Evolutionary conservation across 2,113 vertebrate genomes (phyloP).

Genomic region (Albula goreensis): DNA sequence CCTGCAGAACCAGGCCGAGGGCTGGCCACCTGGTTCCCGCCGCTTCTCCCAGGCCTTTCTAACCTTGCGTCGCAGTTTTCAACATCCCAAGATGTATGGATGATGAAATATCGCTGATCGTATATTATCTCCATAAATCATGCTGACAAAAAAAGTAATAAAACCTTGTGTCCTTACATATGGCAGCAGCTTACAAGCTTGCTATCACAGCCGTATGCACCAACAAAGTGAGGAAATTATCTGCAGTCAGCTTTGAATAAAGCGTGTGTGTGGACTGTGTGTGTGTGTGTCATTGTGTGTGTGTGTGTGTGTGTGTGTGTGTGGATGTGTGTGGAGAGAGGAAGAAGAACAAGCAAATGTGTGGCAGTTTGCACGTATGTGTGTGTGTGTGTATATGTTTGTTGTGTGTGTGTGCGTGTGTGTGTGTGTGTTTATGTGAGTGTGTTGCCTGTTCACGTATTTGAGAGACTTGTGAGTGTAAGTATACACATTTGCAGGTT

Average conservation of each 20-base stretch:
- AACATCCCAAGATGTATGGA: constrained; percentile 55
- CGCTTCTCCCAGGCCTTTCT: constrained; percentile 30
- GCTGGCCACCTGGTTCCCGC: constrained; percentile 31
- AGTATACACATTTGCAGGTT: background rate
- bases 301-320: constrained; percentile 3
- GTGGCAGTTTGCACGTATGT: constrained; percentile 34
- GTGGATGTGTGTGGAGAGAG: background rate
- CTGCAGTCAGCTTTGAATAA: constrained; percentile 57
- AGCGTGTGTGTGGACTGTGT: background rate
- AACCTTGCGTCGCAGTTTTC: constrained; percentile 32
- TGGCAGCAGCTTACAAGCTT: constrained; percentile 60
- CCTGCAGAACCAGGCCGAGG: background rate
- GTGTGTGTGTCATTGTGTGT: constrained; percentile 24
- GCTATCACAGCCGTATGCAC: constrained; percentile 58
- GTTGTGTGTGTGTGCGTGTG: background rate
- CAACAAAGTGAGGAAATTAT: constrained; percentile 58
- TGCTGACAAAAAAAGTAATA: constrained; percentile 73
- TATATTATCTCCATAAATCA: constrained; percentile 89
- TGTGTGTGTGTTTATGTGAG: background rate
- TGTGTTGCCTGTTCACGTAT: background rate
- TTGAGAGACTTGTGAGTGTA: background rate
- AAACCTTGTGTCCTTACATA: constrained; percentile 80
- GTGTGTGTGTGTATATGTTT: background rate
- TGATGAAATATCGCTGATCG: constrained; percentile 83
- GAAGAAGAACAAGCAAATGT: background rate